Evolutionary conservation across 2,113 vertebrate species (phyloP).

Genomic region (Elaphurus davidianus): DNA sequence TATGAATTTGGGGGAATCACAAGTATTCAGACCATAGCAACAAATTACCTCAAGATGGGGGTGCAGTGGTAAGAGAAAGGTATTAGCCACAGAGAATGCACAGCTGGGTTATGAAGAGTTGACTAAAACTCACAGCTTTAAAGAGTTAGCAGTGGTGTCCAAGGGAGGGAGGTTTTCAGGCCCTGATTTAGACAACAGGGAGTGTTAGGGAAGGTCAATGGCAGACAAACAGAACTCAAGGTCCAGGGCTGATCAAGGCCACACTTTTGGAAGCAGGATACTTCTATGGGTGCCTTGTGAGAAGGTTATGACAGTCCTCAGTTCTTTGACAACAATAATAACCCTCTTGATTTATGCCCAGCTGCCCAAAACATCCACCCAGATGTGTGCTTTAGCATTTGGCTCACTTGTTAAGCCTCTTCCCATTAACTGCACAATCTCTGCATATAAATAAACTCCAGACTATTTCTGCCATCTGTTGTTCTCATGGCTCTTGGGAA

Average conservation of each 20-base stretch:
- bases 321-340: slow-evolving; percentile 30
- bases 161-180: background rate
- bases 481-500: background rate
- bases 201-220: background rate
- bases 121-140: background rate
- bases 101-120: background rate
- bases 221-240: background rate
- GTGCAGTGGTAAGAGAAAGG: background rate
- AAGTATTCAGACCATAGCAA: background rate
- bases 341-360: slow-evolving; percentile 38
- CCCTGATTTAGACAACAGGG: background rate
- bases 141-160: background rate
- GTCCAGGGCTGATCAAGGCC: background rate
- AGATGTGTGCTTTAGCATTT: slow-evolving; percentile 42
- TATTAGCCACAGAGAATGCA: background rate
- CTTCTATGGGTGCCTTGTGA: background rate
- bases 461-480: slow-evolving; percentile 55
- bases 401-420: slow-evolving; percentile 31
- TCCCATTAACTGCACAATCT: slow-evolving; percentile 50
- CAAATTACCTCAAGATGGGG: background rate
- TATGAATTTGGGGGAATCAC: background rate
- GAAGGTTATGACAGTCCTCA: background rate
- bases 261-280: background rate
- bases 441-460: slow-evolving; percentile 38
- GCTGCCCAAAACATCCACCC: slow-evolving; percentile 37